These are phyloP conservation scores for Drosophila kohkoa DNA, from an alignment of 1,140 invertebrate genomes.

Conservation along the genomic window DNA sequence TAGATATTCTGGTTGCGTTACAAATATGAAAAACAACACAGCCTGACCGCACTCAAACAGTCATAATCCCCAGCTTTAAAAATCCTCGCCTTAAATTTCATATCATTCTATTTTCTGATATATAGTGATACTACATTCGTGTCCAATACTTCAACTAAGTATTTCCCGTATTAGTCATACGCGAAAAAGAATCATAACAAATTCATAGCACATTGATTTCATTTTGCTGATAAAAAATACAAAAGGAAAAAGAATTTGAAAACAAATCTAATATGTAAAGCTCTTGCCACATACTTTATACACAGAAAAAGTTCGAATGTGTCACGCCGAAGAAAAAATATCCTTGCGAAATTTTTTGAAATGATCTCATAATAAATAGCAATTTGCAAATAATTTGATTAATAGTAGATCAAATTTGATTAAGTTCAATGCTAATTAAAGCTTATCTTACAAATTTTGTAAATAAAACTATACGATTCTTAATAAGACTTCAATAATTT, in stretches of 20 bases:
- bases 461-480: neutral
- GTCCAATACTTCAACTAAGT: constrained; percentile 14
- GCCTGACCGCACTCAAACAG: constrained; percentile 7
- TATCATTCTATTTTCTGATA: constrained; percentile 6
- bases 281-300: neutral
- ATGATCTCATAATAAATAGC: neutral
- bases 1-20: constrained; percentile 19
- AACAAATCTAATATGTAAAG: constrained; percentile 30
- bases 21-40: constrained; percentile 14
- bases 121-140: neutral
- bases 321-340: neutral
- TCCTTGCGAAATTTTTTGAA: neutral
- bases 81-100: constrained; percentile 12
- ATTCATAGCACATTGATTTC: constrained; percentile 37
- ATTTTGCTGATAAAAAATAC: neutral
- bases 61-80: constrained; percentile 8
- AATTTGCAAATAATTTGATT: neutral
- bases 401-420: too few relatives aligned
- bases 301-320: neutral
- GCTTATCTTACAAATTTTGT: too few relatives aligned
- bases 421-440: too few relatives aligned
- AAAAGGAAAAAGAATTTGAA: neutral
- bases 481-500: neutral
- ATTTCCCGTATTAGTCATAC: constrained; percentile 14
- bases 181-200: constrained; percentile 1